Evolutionary conservation across 2,113 vertebrate species (phyloP).

Genomic region (Pituophis catenifer): DNA sequence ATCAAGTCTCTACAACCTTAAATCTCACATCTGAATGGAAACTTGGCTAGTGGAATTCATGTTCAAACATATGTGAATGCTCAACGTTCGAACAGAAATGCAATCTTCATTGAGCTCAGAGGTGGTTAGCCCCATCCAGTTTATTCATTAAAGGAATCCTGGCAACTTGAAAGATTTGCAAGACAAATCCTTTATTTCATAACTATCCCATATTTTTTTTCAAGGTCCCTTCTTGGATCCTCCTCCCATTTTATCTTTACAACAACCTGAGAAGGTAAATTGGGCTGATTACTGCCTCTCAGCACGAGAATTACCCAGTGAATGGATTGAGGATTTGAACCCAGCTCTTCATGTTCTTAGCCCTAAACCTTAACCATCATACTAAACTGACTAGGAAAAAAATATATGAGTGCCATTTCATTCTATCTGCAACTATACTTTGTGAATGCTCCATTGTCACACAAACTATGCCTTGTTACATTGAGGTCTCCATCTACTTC

Average conservation of each 20-base stretch:
- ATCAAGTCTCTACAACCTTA: neutral
- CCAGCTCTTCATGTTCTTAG: neutral
- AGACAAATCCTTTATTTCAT: neutral
- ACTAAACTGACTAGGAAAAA: neutral
- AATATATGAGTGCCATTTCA: neutral
- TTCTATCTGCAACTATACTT: neutral
- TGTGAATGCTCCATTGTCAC: neutral
- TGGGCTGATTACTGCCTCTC: neutral
- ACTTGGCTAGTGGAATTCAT: neutral
- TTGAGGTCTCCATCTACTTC: constrained; percentile 26
- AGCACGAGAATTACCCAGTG: neutral
- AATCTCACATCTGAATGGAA: neutral
- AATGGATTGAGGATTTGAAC: neutral
- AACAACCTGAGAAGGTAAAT: neutral
- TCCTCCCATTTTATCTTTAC: neutral
- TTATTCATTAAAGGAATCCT: neutral
- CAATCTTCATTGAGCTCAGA: neutral
- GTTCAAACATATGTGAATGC: neutral
- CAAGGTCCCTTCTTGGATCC: neutral
- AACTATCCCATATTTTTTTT: neutral
- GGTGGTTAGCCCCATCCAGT: neutral
- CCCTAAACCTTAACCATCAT: neutral
- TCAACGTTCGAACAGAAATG: neutral
- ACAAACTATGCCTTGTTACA: constrained; percentile 24
- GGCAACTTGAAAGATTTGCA: too few relatives aligned